phyloP scores from a whole-genome alignment of 37 sponge, comb jelly and placozoan genomes.

The Diacarnus erythraeanus region DNA sequence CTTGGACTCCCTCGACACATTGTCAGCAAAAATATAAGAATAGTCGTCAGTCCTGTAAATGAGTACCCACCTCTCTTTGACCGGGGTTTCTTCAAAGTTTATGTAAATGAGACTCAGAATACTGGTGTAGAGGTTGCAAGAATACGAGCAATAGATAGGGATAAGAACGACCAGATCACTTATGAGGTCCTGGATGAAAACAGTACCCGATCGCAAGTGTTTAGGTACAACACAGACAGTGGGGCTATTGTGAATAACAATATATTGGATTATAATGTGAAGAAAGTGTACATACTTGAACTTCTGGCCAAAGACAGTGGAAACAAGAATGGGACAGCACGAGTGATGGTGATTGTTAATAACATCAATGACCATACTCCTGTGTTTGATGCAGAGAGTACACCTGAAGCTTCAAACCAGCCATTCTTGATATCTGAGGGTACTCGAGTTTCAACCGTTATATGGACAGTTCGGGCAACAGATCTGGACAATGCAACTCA shows the following conservation, averaged over 20 bases:
- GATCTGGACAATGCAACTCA: slow-evolving; percentile 61
- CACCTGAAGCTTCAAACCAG: background rate
- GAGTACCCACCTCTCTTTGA: slow-evolving; percentile 60
- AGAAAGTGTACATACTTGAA: background rate
- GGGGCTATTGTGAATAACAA: slow-evolving; percentile 22
- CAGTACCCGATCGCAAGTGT: background rate
- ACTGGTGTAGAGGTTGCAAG: background rate
- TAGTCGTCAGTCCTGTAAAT: slow-evolving; percentile 42
- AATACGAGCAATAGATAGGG: slow-evolving; percentile 49
- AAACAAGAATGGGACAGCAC: background rate
- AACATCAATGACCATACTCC: slow-evolving; percentile 73
- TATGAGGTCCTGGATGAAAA: slow-evolving; percentile 12
- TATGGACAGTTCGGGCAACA: slow-evolving; percentile 34
- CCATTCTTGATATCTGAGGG: slow-evolving; percentile 37
- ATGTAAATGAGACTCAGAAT: slow-evolving; percentile 22
- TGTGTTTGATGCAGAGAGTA: slow-evolving; percentile 25
- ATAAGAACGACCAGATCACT: slow-evolving; percentile 12
- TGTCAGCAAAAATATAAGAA: slow-evolving; percentile 18
- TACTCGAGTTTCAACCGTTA: slow-evolving; percentile 2
- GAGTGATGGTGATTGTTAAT: slow-evolving; percentile 20
- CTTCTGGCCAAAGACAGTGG: slow-evolving; percentile 36
- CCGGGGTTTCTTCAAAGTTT: background rate
- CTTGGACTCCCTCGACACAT: slow-evolving; percentile 30
- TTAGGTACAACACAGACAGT: background rate
- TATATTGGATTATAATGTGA: background rate